Percentiles rank a stretch among this genome's conserved stretches.
These are phyloP conservation scores for Philaethria dido DNA, from an alignment of 2,888 invertebrate species.

Conservation along the genomic window DNA sequence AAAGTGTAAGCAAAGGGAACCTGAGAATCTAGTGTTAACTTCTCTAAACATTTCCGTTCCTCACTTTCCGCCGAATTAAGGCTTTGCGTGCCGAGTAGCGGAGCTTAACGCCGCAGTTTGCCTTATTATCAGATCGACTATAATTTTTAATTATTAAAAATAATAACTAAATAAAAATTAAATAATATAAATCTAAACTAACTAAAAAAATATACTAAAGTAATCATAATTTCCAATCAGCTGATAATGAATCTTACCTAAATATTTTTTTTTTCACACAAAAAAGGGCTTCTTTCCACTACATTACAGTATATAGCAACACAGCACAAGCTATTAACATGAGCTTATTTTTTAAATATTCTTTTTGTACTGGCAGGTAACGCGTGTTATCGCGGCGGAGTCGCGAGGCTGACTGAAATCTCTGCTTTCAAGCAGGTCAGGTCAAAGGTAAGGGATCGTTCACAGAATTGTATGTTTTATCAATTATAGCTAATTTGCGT, in stretches of 20 bases:
- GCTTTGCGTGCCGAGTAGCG: too few species aligned
- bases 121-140: too few species aligned
- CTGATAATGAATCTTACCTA: background rate
- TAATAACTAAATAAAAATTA: background rate
- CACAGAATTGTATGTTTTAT: slow-evolving; percentile 44
- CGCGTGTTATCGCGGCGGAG: slow-evolving; percentile 69
- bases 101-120: too few species aligned
- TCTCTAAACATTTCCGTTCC: too few species aligned
- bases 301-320: slow-evolving; percentile 4
- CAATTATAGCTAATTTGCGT: slow-evolving; percentile 33
- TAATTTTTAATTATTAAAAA: background rate
- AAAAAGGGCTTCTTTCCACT: background rate
- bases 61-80: too few species aligned
- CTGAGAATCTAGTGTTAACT: too few species aligned
- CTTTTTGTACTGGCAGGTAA: slow-evolving; percentile 43
- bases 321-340: background rate
- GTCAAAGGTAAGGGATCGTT: slow-evolving; percentile 64
- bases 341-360: slow-evolving; percentile 10
- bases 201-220: background rate
- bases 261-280: background rate
- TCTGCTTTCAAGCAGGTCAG: slow-evolving; percentile 80
- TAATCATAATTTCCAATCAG: background rate
- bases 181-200: too few species aligned
- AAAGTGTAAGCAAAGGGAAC: too few species aligned
- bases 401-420: slow-evolving; percentile 80